Evolutionary conservation across 2,888 invertebrate genomes (phyloP), one percentile per base, ranked within the genome.

Genomic region (Aromia moschata): DNA sequence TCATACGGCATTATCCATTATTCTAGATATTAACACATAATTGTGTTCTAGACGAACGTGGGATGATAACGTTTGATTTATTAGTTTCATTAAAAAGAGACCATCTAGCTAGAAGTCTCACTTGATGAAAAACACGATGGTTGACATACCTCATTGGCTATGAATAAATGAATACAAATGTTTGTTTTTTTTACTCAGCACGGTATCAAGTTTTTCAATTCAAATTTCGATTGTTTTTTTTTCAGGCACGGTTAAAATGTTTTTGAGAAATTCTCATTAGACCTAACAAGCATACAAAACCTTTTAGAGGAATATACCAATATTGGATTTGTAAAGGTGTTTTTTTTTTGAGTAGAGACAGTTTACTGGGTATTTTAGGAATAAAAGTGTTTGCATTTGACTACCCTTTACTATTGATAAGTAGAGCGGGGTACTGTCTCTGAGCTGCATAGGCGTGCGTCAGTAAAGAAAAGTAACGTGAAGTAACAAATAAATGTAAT

Each of bases 1-100:
- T 47, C 51, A 68, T 68, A 54, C 46, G 62, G 64, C 56, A 53
- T 43, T 67, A 69, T 70, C 67, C 59, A 63, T 64, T 64, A 68
- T 71, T 62, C 65, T 60, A 46, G 67, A 68, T 70, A 71, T 71
- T 70, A 71, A 72, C 70, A 71, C 68, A 61, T 72, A 71, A 72
- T 70, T 70, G 68, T 70, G 68, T 66, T 68, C 63, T 57, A 47
- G 66, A 60, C 60, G 53, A 56, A 57, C 64, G 62, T 61, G 58
- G 62, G 58, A 58, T 53, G 68, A 67, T 68, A 66, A 64, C 47
- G 57, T 41, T 59, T 65, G 65, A 69, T 69, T 68, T 69, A 69
- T 68, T 56, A 33, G 54, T 56, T 66, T 65, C 68, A 68, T 69
- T 69, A 68, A 47, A 47, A 37, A n/a, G 18, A 10, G 36, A n/a